phyloP scores from a whole-genome alignment of 2,113 vertebrate species.

The Embiotoca jacksoni region DNA sequence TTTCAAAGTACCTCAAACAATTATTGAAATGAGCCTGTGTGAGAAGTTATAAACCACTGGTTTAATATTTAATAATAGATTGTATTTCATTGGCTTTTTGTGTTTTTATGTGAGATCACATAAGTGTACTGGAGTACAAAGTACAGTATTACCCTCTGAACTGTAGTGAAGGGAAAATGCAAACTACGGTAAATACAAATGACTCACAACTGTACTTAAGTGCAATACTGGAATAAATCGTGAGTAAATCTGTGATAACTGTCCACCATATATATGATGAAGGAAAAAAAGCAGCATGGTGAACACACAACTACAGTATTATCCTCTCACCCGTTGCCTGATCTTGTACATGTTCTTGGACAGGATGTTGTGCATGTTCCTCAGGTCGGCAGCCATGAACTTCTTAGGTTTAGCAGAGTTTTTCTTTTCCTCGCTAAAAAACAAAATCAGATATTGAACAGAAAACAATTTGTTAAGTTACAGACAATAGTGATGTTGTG shows the following conservation, averaged over 20 bases:
- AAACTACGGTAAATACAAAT: too few species aligned
- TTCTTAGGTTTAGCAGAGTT: constrained; percentile 84
- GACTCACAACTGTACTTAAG: too few species aligned
- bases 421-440: constrained; percentile 80
- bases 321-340: constrained; percentile 89
- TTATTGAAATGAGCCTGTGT: background rate
- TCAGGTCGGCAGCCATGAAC: constrained; percentile 88
- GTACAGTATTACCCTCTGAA: background rate
- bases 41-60: background rate
- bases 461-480: background rate
- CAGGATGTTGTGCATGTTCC: constrained; percentile 92
- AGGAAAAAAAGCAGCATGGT: background rate
- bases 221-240: too few species aligned
- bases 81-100: too few species aligned
- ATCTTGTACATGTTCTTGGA: constrained; percentile 98
- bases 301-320: background rate
- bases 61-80: too few species aligned
- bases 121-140: background rate
- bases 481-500: background rate
- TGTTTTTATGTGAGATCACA: too few species aligned
- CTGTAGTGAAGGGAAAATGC: background rate
- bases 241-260: too few species aligned
- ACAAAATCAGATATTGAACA: background rate
- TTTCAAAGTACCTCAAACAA: too few species aligned
- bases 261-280: background rate